Percentiles rank a stretch among this genome's conserved stretches.
Evolutionary conservation across 2,888 invertebrate genomes (phyloP).

Genomic region (Copidosoma aretas): DNA sequence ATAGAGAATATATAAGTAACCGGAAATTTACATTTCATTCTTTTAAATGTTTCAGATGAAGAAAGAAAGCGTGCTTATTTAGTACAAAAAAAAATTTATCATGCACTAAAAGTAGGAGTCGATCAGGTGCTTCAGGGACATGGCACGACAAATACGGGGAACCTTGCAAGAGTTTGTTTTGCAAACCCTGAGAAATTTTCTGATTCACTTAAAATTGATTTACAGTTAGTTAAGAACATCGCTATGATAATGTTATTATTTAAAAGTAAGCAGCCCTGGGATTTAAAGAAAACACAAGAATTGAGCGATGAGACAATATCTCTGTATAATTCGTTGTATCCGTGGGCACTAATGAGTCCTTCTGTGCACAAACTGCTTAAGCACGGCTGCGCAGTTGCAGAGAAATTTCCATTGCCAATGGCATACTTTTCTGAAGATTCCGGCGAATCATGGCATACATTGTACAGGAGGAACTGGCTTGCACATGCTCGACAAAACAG

Average conservation of each 20-base stretch:
- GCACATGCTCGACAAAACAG: constrained; percentile 1
- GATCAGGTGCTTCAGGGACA: background rate
- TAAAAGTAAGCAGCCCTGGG: constrained; percentile 1
- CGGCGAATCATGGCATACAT: background rate
- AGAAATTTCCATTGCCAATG: background rate
- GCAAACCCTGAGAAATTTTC: background rate
- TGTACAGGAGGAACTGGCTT: background rate
- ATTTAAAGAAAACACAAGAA: background rate
- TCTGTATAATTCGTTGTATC: background rate
- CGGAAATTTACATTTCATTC: too few relatives aligned
- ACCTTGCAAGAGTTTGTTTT: background rate
- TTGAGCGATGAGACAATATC: background rate
- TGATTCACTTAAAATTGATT: background rate
- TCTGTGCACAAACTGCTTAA: constrained; percentile 12
- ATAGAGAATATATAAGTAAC: too few relatives aligned
- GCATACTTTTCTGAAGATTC: constrained; percentile 1
- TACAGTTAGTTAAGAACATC: background rate
- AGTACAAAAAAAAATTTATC: too few relatives aligned
- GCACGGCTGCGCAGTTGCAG: constrained; percentile 6
- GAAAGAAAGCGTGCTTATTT: too few relatives aligned
- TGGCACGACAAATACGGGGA: background rate
- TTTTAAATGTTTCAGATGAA: too few relatives aligned
- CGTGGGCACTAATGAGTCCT: constrained; percentile 20
- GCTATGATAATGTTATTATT: background rate
- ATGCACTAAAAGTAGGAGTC: too few relatives aligned